Evolutionary conservation across 1,140 invertebrate species (phyloP).

Genomic region (Hyles vespertilio): DNA sequence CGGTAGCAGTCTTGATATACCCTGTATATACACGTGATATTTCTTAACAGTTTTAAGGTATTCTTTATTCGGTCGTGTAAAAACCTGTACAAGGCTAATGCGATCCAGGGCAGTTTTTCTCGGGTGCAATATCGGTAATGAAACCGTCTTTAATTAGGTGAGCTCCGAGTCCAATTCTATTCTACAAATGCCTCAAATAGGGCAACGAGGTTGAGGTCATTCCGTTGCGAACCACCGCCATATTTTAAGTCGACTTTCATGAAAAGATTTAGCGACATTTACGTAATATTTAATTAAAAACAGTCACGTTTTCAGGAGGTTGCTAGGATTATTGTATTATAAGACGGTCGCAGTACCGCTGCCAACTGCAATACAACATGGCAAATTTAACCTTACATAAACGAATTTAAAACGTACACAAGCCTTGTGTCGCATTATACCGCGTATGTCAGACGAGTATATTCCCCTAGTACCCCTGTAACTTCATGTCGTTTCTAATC

Average conservation of each 20-base stretch:
- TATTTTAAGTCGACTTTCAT: conserved; percentile 18
- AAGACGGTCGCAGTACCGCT: not conserved
- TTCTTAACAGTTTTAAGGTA: too few species aligned
- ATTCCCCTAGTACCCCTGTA: too few species aligned
- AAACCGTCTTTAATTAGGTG: conserved; percentile 20
- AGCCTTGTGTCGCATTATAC: not conserved
- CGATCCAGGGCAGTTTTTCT: not conserved
- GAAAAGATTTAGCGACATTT: conserved; percentile 17
- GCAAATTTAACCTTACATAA: not conserved
- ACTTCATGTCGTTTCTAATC: too few species aligned
- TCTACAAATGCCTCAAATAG: conserved; percentile 17
- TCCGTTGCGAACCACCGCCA: conserved; percentile 5
- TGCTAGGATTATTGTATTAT: conserved; percentile 4
- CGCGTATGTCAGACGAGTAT: too few species aligned
- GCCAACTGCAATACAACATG: conserved; percentile 3
- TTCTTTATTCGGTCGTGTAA: too few species aligned
- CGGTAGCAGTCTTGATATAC: too few species aligned
- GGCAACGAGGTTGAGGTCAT: conserved; percentile 11
- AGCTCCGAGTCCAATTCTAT: conserved; percentile 12
- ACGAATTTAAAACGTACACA: conserved; percentile 1
- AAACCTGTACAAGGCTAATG: not conserved
- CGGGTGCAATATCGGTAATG: conserved; percentile 14
- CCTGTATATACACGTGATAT: too few species aligned
- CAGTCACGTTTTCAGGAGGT: conserved; percentile 13
- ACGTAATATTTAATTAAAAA: conserved; percentile 18